A percentile compares a stretch with the other conserved stretches of the same genome.
Conservation (phyloP, 2,797 vertebrate genomes). For the Taenioides sp. region DNA sequence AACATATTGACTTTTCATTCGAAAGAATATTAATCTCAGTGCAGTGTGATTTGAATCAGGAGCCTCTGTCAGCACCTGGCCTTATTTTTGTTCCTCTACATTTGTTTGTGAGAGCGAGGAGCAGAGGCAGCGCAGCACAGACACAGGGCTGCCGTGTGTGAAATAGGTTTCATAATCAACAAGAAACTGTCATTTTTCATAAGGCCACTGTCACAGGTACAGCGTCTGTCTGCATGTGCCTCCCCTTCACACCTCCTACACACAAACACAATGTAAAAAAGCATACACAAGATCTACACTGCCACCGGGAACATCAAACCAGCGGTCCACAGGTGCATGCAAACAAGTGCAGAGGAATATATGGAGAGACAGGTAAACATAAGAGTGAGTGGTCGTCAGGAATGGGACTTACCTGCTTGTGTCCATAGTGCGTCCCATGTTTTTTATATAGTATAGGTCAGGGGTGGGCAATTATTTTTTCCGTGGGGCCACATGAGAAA, state of each 20-base stretch:
- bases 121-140: conserved; percentile 26
- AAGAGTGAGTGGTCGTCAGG: neutral
- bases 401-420: neutral
- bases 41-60: conserved; percentile 12
- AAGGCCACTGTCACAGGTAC: conserved; percentile 59
- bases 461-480: no score
- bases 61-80: conserved; percentile 2
- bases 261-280: conserved; percentile 54
- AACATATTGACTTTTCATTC: neutral
- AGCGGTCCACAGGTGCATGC: neutral
- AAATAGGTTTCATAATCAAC: conserved; percentile 67
- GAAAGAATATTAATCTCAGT: neutral
- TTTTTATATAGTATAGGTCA: neutral
- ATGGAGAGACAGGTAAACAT: neutral
- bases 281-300: conserved; percentile 35
- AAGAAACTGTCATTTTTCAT: conserved; percentile 61
- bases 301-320: conserved; percentile 24
- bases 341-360: conserved; percentile 10
- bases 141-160: conserved; percentile 42
- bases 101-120: conserved; percentile 6
- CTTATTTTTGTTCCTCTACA: conserved; percentile 17
- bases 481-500: no score
- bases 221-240: conserved; percentile 40
- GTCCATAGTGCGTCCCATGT: neutral
- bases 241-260: conserved; percentile 59